These are phyloP conservation scores for Hylomyscus alleni DNA, from an alignment of 2,797 vertebrate species.

Conservation along the genomic window DNA sequence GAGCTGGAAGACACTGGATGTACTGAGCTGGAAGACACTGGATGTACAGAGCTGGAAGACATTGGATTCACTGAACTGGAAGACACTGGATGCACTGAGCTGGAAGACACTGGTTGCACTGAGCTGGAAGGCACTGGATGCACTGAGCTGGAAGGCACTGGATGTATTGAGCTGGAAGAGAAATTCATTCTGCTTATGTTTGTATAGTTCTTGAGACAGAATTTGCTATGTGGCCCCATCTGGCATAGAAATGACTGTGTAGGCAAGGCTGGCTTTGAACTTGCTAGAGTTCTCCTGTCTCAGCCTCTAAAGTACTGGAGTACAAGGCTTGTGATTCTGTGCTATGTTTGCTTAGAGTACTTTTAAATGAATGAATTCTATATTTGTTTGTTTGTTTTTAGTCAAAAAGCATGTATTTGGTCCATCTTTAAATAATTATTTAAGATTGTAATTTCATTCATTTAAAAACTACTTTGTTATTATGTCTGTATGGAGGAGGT, in stretches of 20 bases:
- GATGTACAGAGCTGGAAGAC: no score
- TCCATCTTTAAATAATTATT: not conserved
- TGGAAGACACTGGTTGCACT: no score
- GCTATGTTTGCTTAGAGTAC: not conserved
- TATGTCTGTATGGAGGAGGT: not conserved
- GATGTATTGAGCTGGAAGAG: not conserved
- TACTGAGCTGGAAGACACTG: not conserved
- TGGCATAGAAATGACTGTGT: not conserved
- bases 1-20: not conserved
- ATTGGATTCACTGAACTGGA: no score
- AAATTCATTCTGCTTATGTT: not conserved
- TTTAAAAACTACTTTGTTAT: not conserved
- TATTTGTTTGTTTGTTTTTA: not conserved
- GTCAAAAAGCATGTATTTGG: not conserved
- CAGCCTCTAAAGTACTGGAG: no score
- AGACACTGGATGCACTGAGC: no score
- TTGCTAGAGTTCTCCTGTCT: not conserved
- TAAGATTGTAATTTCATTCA: not conserved
- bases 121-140: no score
- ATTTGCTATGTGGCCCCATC: not conserved
- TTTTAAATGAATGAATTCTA: not conserved
- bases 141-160: no score
- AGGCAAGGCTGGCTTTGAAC: not conserved
- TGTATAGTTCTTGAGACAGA: not conserved
- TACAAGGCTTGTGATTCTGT: not conserved